These are phyloP conservation scores for Leptosomus discolor DNA, from an alignment of 2,113 vertebrate species.

Conservation along the genomic window DNA sequence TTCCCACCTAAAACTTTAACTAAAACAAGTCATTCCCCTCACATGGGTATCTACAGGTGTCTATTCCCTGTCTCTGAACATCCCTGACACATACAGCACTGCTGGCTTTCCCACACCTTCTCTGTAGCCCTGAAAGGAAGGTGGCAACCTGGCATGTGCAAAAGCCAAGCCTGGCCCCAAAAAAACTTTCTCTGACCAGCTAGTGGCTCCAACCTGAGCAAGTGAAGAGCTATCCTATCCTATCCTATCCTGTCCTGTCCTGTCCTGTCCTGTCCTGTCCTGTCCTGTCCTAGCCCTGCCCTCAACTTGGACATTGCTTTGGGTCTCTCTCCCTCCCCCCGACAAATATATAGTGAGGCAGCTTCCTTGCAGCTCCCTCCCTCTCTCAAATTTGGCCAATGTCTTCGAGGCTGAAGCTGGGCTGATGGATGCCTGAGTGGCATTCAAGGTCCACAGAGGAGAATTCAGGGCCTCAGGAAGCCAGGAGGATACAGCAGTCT, in stretches of 20 bases:
- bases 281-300: background rate
- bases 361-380: background rate
- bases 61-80: background rate
- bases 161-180: background rate
- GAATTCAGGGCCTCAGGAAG: background rate
- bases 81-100: background rate
- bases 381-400: background rate
- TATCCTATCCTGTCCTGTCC: background rate
- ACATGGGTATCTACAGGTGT: background rate
- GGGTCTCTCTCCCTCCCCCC: background rate
- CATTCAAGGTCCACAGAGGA: background rate
- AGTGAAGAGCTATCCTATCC: background rate
- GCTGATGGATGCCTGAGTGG: background rate
- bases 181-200: background rate
- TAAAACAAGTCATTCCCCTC: background rate
- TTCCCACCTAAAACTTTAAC: background rate
- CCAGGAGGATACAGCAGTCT: background rate
- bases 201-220: background rate
- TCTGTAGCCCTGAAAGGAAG: background rate
- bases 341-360: rapidly evolving
- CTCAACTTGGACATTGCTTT: background rate
- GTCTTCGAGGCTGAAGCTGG: background rate
- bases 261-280: background rate
- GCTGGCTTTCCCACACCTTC: background rate
- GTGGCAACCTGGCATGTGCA: background rate